Conservation (phyloP, 1,140 invertebrate species). For the Dysdera silvatica region DNA sequence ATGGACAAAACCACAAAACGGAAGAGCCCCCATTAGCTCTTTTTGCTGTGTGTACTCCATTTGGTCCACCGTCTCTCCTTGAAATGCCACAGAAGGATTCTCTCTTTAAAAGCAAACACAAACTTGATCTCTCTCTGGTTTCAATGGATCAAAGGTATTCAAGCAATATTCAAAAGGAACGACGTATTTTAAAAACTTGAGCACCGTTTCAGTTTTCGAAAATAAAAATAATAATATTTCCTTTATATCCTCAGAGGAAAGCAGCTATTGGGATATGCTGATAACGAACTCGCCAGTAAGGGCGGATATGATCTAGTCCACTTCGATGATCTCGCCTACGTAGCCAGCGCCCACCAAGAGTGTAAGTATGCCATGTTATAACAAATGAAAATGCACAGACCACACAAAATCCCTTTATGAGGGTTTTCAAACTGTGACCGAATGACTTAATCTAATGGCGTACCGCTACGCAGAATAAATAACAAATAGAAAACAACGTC, state of each 20-base stretch:
- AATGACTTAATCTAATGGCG: no score
- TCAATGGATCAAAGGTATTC: slow-evolving; percentile 68
- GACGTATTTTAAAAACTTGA: not conserved
- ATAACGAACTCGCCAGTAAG: slow-evolving; percentile 79
- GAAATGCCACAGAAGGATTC: slow-evolving; percentile 56
- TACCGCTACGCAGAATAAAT: no score
- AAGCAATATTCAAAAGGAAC: not conserved
- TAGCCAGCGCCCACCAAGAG: slow-evolving; percentile 95
- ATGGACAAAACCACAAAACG: slow-evolving; percentile 87
- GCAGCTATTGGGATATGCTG: slow-evolving; percentile 84
- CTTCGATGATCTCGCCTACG: slow-evolving; percentile 91
- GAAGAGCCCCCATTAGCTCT: slow-evolving; percentile 86
- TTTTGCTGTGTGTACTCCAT: slow-evolving; percentile 94
- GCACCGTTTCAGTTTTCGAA: not conserved
- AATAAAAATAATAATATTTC: not conserved
- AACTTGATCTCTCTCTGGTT: slow-evolving; percentile 85
- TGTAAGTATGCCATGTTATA: no score
- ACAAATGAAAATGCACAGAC: no score
- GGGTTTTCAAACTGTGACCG: no score
- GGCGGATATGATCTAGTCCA: slow-evolving; percentile 94
- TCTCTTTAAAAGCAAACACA: slow-evolving; percentile 98
- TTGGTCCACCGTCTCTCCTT: slow-evolving; percentile 65
- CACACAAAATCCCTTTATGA: no score
- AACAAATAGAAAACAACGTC: no score
- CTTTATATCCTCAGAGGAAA: slow-evolving; percentile 66